These are phyloP conservation scores for Parapristionchus giblindavisi DNA, from an alignment of 2,888 invertebrate species.

Conservation along the genomic window DNA sequence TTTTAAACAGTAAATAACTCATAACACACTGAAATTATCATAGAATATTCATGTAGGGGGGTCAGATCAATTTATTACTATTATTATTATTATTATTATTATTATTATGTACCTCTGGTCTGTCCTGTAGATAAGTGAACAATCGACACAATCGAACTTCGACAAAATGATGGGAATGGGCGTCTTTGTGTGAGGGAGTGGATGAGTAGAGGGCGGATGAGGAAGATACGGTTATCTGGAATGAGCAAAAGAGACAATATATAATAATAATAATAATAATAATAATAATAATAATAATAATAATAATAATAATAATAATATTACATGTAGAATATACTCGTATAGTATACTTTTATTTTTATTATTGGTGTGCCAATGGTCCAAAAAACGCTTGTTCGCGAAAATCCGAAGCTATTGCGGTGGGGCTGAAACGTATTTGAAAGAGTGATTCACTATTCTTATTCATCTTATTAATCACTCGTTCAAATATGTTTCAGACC, in stretches of 20 bases:
- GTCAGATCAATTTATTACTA: no score
- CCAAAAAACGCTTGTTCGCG: no score
- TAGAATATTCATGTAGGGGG: no score
- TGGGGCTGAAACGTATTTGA: no score
- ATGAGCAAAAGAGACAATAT: neutral
- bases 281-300: neutral
- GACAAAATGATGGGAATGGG: conserved; percentile 64
- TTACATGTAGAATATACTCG: neutral
- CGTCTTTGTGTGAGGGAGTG: conserved; percentile 24
- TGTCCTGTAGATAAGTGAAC: conserved; percentile 84
- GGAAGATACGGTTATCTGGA: conserved; percentile 6
- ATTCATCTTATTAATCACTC: no score
- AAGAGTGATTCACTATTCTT: no score
- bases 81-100: no score
- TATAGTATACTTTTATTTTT: no score
- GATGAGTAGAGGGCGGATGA: conserved; percentile 19
- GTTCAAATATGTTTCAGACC: neutral
- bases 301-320: neutral
- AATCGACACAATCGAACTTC: conserved; percentile 77
- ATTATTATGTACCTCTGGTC: conserved; percentile 86
- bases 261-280: neutral
- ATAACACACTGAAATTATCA: no score
- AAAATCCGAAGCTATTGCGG: no score
- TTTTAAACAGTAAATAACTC: no score
- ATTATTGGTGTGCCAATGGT: no score